Evolutionary conservation across 2,797 vertebrate species (phyloP).

Genomic region (Syngnathus acus): DNA sequence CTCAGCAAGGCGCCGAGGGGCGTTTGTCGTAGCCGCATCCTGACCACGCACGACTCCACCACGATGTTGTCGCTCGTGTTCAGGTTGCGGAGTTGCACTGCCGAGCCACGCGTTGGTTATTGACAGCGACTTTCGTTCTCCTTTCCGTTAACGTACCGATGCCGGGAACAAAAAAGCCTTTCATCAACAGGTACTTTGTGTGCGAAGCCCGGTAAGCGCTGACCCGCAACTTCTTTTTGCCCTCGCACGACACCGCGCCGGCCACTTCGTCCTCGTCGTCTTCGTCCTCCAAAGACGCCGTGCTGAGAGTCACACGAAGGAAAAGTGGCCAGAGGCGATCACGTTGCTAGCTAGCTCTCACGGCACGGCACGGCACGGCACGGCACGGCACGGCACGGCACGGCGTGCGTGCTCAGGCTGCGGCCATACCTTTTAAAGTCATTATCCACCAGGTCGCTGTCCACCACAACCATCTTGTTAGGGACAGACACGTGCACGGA

Average conservation of each 20-base stretch:
- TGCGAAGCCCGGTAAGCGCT: constrained; percentile 87
- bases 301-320: constrained; percentile 43
- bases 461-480: constrained; percentile 90
- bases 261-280: constrained; percentile 80
- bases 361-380: too few species aligned
- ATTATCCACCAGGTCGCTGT: constrained; percentile 86
- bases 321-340: too few species aligned
- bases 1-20: constrained; percentile 61
- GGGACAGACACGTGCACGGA: constrained; percentile 80
- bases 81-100: constrained; percentile 72
- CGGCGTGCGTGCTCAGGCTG: too few species aligned
- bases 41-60: constrained; percentile 85
- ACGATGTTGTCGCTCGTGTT: constrained; percentile 85
- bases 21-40: constrained; percentile 68
- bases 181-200: constrained; percentile 93
- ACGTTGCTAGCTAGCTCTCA: too few species aligned
- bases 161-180: constrained; percentile 81
- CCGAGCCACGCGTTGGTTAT: not conserved
- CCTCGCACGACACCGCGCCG: constrained; percentile 63
- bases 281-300: constrained; percentile 58
- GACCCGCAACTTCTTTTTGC: constrained; percentile 73
- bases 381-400: too few species aligned
- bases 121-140: too few species aligned
- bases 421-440: constrained; percentile 77
- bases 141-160: constrained; percentile 50